Percentiles rank a stretch among this genome's conserved stretches.
Conservation (phyloP, 2,888 invertebrate species). For the Ectobius pallidus region DNA sequence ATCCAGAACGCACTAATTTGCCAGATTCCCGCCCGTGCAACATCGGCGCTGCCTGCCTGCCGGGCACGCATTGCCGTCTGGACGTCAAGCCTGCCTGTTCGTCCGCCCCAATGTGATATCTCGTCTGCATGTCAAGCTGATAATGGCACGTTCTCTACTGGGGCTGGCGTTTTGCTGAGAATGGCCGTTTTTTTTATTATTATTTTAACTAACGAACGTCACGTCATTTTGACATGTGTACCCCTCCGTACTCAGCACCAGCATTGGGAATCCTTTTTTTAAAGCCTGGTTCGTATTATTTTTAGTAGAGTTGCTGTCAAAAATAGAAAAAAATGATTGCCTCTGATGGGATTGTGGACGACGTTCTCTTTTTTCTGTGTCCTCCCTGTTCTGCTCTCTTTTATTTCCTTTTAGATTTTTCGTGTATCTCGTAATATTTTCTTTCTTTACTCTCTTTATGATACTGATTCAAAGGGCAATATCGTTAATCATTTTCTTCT, state of each 20-base stretch:
- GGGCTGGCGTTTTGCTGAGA: conserved; percentile 34
- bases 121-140: conserved; percentile 22
- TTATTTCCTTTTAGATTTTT: background rate
- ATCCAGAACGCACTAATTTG: conserved; percentile 18
- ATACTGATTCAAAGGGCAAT: no score
- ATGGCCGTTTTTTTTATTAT: conserved; percentile 33
- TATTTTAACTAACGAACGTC: conserved; percentile 32
- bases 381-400: background rate
- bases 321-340: conserved; percentile 19
- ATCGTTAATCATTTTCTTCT: no score
- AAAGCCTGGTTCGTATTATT: conserved; percentile 17
- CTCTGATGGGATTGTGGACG: conserved; percentile 17
- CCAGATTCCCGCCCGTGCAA: conserved; percentile 4
- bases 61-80: conserved; percentile 35
- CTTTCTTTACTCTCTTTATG: no score
- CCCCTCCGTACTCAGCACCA: conserved; percentile 29
- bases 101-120: conserved; percentile 8
- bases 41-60: conserved; percentile 36
- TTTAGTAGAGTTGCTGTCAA: conserved; percentile 29
- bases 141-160: conserved; percentile 29
- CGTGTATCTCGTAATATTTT: no score
- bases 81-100: conserved; percentile 15
- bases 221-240: conserved; percentile 34
- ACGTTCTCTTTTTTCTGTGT: background rate
- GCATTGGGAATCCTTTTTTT: conserved; percentile 21